Percentiles rank a stretch among this genome's conserved stretches.
These are phyloP conservation scores for Patiria pectinifera DNA, from an alignment of 53 echinoderm and acorn worm species.

Conservation along the genomic window DNA sequence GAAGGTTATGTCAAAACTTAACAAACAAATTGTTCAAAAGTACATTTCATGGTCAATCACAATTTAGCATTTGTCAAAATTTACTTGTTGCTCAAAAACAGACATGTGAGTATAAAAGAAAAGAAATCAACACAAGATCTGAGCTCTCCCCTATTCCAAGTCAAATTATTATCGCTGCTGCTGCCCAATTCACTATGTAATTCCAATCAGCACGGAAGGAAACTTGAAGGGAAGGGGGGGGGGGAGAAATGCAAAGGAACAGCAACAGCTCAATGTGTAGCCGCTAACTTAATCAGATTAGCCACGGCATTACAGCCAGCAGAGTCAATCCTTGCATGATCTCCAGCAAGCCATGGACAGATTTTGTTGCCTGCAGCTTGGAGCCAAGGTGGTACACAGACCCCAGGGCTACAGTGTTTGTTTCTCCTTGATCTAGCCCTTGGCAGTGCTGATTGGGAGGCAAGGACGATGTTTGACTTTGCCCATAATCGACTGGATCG, in stretches of 20 bases:
- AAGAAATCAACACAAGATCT: not conserved
- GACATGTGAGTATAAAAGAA: not conserved
- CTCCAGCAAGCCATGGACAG: not conserved
- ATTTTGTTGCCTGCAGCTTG: not conserved
- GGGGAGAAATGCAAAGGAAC: not conserved
- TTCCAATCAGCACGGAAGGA: not conserved
- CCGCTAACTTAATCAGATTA: slow-evolving; percentile 13
- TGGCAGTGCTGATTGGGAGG: slow-evolving; percentile 2
- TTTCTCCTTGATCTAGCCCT: slow-evolving; percentile 15
- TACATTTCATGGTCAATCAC: too few species aligned
- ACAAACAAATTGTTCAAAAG: too few species aligned
- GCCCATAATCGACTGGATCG: not conserved
- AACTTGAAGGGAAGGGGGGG: not conserved
- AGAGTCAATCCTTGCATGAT: not conserved
- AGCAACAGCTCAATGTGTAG: slow-evolving; percentile 15
- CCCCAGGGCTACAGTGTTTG: not conserved
- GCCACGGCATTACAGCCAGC: slow-evolving; percentile 9
- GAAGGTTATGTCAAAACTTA: too few species aligned
- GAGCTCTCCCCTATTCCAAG: not conserved
- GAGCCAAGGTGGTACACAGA: not conserved
- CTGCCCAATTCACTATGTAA: slow-evolving; percentile 13
- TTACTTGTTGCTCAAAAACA: not conserved
- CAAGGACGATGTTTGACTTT: not conserved
- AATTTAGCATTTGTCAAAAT: too few species aligned
- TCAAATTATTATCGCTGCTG: not conserved